Evolutionary conservation across 1,140 invertebrate genomes (phyloP).

Genomic region (Conus ventricosus): DNA sequence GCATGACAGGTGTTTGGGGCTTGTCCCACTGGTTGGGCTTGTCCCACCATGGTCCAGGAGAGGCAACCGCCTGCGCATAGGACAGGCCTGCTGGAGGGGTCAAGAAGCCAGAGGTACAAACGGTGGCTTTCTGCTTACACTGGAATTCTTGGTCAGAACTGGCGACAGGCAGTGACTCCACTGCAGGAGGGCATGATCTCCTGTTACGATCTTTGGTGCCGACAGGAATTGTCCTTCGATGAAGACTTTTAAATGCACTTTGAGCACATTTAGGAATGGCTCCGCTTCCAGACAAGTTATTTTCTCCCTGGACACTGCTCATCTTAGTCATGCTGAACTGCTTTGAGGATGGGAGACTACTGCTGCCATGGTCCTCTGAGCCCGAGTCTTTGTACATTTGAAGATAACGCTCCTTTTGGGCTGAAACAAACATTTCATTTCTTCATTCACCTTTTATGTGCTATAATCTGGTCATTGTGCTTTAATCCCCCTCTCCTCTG

Average conservation of each 20-base stretch:
- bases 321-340: background rate
- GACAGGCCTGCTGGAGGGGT: background rate
- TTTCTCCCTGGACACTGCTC: background rate
- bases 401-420: background rate
- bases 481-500: too few relatives aligned
- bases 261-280: background rate
- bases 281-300: background rate
- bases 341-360: background rate
- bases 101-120: background rate
- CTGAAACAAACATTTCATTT: background rate
- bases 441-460: too few relatives aligned
- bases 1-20: background rate
- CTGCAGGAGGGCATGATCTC: background rate
- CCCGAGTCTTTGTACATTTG: slow-evolving; percentile 25
- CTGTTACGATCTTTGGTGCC: background rate
- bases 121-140: background rate
- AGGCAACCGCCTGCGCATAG: background rate
- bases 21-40: background rate
- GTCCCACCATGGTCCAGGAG: background rate
- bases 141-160: background rate
- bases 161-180: background rate
- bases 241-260: too few relatives aligned
- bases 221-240: background rate
- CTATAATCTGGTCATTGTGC: too few relatives aligned
- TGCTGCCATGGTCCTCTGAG: slow-evolving; percentile 1